Base-by-base conservation (phyloP, 2,888 invertebrate genomes). In the Drosophila meridionalis region DNA sequence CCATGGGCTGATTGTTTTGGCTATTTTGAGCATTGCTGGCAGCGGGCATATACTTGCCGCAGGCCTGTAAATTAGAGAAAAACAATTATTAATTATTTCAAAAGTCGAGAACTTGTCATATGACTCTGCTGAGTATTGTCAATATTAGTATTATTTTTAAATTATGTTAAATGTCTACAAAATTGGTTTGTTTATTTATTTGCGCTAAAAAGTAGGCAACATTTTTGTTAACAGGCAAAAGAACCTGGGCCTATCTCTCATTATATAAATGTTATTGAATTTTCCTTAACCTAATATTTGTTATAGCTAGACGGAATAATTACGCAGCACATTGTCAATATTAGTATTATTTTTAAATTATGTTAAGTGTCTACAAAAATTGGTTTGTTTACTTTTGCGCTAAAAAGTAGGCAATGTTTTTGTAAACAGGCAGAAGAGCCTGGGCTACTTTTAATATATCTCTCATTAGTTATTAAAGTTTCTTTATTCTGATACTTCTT, bases 21-120 rank as follows among this genome's bases (percentile, higher is more conserved):
- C 96, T 97, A 88, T 95, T 96, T 93, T 96, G 96, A 91, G 96
- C 96, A 85, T 96, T 96, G 92, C 96, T 95, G 84, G 97, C 96
- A 81, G 97, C 97, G 89, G 97, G 97, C 95, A 97, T 97, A 94
- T 97, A 97, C 94, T 97, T 97, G 91, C 96, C 97, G 93, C 97
- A 97, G 85, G 96, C 96, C 95, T 97, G 95, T 62, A 59, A 69
- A 71, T 45, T 26, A 56, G 38, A 71, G 43, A 34, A 26, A 26
- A 36, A 50, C 30, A 12, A 40, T 42, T 45, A 40, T 42, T 45
- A 12, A 58, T 72, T 73, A 68, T 40, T 8, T 32, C 11, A 28
- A 42, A 38, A 20, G 47, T 52, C 12, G 28, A 43, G 14, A 3
- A 12, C 8, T 20, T 48, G 8, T 14, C 20, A 48, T 11, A 11